These are phyloP conservation scores for Sesamia inferens DNA, from an alignment of 2,888 invertebrate species.

Conservation along the genomic window DNA sequence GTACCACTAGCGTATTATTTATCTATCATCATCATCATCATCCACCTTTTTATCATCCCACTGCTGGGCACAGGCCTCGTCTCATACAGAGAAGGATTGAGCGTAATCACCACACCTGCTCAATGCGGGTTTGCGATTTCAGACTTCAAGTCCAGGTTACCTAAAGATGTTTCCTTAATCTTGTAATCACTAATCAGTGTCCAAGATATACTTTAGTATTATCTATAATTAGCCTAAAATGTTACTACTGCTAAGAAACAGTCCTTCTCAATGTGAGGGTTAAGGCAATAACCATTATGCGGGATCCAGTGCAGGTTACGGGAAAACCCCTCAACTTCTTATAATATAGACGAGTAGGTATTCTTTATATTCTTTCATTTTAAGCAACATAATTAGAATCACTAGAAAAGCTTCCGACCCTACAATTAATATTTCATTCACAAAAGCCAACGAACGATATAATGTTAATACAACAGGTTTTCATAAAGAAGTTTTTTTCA, in stretches of 20 bases:
- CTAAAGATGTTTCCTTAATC: too few species aligned
- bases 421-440: slow-evolving; percentile 48
- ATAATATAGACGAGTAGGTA: not conserved
- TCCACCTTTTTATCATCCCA: too few species aligned
- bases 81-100: too few species aligned
- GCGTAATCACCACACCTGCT: too few species aligned
- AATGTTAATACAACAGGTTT: slow-evolving; percentile 54
- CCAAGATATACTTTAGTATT: too few species aligned
- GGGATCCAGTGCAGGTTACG: not conserved
- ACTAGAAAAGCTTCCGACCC: not conserved
- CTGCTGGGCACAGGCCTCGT: too few species aligned
- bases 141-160: too few species aligned
- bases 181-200: too few species aligned
- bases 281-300: not conserved
- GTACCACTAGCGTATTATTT: not conserved
- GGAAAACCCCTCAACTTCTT: not conserved
- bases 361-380: not conserved
- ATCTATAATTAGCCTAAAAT: too few species aligned
- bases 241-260: not conserved
- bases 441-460: slow-evolving; percentile 55
- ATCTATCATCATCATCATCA: too few species aligned
- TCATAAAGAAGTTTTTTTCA: slow-evolving; percentile 52
- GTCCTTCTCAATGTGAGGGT: too few species aligned
- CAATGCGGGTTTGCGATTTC: too few species aligned
- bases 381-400: not conserved